Conservation (phyloP, 2,797 vertebrate species). For the Darevskia nairensis region DNA sequence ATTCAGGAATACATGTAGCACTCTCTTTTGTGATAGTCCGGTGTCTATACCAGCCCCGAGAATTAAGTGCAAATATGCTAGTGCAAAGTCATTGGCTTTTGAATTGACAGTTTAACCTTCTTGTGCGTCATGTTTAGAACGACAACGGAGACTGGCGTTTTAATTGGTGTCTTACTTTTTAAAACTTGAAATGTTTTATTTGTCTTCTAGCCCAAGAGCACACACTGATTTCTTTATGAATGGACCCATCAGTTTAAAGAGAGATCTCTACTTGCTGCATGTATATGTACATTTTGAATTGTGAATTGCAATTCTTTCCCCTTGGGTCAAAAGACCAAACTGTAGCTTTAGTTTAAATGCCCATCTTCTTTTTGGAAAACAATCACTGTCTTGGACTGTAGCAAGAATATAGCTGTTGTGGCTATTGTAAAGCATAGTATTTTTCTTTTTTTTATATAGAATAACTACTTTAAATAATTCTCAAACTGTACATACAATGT, state of each 20-base stretch:
- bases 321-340: slow-evolving; percentile 14
- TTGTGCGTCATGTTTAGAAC: not conserved
- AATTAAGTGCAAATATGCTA: slow-evolving; percentile 42
- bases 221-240: slow-evolving; percentile 42
- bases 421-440: slow-evolving; percentile 45
- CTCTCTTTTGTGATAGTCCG: slow-evolving; percentile 19
- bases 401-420: slow-evolving; percentile 31
- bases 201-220: slow-evolving; percentile 46
- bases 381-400: slow-evolving; percentile 25
- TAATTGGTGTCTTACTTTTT: slow-evolving; percentile 26
- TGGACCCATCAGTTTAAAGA: slow-evolving; percentile 31
- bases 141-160: not conserved
- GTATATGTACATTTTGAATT: slow-evolving; percentile 52
- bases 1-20: not conserved
- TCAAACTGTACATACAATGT: slow-evolving; percentile 39
- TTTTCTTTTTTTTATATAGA: slow-evolving; percentile 41
- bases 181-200: slow-evolving; percentile 1
- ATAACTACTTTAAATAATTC: slow-evolving; percentile 25
- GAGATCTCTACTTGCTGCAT: slow-evolving; percentile 50
- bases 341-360: not conserved
- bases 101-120: slow-evolving; percentile 30
- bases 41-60: slow-evolving; percentile 49
- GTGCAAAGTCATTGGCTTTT: slow-evolving; percentile 33
- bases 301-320: slow-evolving; percentile 48
- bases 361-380: slow-evolving; percentile 14